Evolutionary conservation across 2,797 vertebrate species (phyloP), one percentile per base, ranked within the genome.

Genomic region (Lutjanus campechanus): DNA sequence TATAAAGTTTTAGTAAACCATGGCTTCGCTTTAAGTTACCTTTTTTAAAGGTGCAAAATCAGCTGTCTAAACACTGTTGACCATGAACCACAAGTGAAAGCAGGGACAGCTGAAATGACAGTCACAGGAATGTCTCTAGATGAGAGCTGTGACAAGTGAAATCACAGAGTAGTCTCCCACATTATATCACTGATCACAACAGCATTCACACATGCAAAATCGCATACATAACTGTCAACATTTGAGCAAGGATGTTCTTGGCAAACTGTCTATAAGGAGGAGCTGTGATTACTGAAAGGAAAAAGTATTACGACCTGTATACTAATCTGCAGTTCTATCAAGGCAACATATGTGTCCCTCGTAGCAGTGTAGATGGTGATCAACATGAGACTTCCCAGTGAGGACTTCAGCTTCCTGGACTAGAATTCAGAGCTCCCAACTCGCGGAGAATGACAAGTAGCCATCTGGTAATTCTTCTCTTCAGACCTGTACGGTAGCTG

Each of bases 381-480:
- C 72, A 74, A 75, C 78, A 81, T 81, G 76, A 66, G 79, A 78
- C 69, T 60, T 69, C 20, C 53, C 79, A 59, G 68, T 51, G 62
- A 83, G 69, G 69, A 66, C 53, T 69, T 74, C 5, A 63, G 55
- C 73, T 67, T 80, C 55, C 73, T 74, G 68, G 71, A 80, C 67
- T 53, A 85, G 60, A 84, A 84, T 76, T 77, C 58, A 76, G 78
- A 82, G 78, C 62, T 83, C 13, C 54, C 25, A 41, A 73, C 84
- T 85, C 51, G 69, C 77, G 60, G 76, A 87, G 88, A 91, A 90
- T 91, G 91, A 91, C 91, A 91, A 91, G 72, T 83, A 84, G 88
- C 91, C 89, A 92, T 92, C 90, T 95, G 92, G 79, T 88, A 76
- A 73, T 91, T 85, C 70, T 86, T 82, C 62, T 89, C 87, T 73